phyloP scores from a whole-genome alignment of 2,888 invertebrate genomes.

The Metopia argyrocephala region DNA sequence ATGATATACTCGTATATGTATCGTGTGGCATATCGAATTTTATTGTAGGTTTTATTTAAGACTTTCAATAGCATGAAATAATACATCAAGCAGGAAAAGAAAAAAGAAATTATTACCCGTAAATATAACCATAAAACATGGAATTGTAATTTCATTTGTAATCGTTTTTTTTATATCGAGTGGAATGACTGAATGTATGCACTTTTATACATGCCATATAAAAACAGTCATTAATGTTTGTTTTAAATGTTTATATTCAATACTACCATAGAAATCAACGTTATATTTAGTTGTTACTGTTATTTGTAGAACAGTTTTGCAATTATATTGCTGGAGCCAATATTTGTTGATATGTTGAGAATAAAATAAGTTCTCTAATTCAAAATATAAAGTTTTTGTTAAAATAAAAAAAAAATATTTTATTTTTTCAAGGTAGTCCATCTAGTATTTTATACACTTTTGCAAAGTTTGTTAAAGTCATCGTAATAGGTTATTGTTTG shows the following conservation, averaged over 20 bases:
- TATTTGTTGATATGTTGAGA: too few species aligned
- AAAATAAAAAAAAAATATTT: too few species aligned
- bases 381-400: too few species aligned
- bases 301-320: too few species aligned
- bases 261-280: too few species aligned
- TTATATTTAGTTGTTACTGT: too few species aligned
- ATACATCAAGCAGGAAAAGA: background rate
- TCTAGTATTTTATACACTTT: too few species aligned
- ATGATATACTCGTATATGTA: background rate
- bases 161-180: background rate
- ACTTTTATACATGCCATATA: conserved; percentile 3
- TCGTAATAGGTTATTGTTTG: too few species aligned
- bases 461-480: too few species aligned
- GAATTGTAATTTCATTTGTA: conserved; percentile 48
- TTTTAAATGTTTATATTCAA: conserved; percentile 11
- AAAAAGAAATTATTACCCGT: conserved; percentile 43
- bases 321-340: too few species aligned
- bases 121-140: conserved; percentile 57
- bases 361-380: too few species aligned
- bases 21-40: background rate
- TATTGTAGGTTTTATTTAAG: background rate
- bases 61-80: background rate
- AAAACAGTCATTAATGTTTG: conserved; percentile 36
- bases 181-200: background rate
- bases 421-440: too few species aligned